A percentile compares a stretch with the other conserved stretches of the same genome.
Evolutionary conservation across 2,888 invertebrate genomes (phyloP).

Genomic region (Euplexia lucipara): DNA sequence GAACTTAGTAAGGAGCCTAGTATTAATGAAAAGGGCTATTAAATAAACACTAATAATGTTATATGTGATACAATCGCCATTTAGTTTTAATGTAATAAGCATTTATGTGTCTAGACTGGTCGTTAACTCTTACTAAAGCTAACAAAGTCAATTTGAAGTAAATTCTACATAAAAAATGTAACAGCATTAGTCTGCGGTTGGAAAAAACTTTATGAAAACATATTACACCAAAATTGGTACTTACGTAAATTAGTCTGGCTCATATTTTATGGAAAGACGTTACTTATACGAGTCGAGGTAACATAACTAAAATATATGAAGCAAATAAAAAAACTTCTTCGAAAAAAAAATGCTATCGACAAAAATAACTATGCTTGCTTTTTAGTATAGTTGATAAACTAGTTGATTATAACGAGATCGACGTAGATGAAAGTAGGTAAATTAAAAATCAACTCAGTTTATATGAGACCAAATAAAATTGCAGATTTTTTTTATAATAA

Average conservation of each 20-base stretch:
- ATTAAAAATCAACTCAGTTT: no score
- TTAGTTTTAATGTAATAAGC: constrained; percentile 7
- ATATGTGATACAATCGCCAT: not conserved
- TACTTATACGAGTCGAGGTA: constrained; percentile 19
- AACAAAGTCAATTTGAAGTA: constrained; percentile 29
- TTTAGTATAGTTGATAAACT: no score
- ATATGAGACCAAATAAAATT: no score
- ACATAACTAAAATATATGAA: constrained; percentile 20
- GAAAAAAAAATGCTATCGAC: no score
- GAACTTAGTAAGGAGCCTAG: no score
- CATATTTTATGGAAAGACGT: constrained; percentile 42
- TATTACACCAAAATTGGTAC: constrained; percentile 43
- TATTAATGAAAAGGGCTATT: no score
- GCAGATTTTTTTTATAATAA: no score
- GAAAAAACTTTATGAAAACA: constrained; percentile 39
- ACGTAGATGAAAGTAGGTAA: no score
- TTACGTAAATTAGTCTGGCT: constrained; percentile 37
- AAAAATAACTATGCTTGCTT: no score
- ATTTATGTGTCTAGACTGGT: not conserved
- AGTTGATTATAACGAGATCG: no score
- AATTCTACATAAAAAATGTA: constrained; percentile 18
- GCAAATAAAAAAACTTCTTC: not conserved
- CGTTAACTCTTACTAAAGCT: not conserved
- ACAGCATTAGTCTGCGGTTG: not conserved
- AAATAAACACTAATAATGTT: no score